A percentile compares a stretch with the other conserved stretches of the same genome.
These are phyloP conservation scores for Knipowitschia caucasica DNA, from an alignment of 2,797 vertebrate species.

Conservation along the genomic window DNA sequence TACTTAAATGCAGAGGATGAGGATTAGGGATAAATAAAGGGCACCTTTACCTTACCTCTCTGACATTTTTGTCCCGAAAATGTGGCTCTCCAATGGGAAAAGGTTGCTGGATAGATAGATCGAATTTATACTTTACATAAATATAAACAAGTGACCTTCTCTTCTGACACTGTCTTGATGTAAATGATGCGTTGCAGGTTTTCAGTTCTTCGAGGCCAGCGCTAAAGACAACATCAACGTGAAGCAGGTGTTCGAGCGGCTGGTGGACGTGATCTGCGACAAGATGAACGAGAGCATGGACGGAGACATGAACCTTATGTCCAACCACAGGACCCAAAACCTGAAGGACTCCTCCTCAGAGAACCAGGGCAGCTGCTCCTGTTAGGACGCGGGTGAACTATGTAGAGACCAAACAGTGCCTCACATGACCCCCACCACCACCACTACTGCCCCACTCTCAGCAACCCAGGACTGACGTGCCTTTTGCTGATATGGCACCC, in stretches of 20 bases:
- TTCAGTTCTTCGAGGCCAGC: slow-evolving; percentile 90
- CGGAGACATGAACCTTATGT: slow-evolving; percentile 52
- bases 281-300: slow-evolving; percentile 90
- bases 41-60: too few species aligned
- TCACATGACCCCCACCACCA: slow-evolving; percentile 26
- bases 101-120: too few species aligned
- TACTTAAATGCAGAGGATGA: too few species aligned
- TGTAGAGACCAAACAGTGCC: slow-evolving; percentile 40
- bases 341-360: slow-evolving; percentile 68
- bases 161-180: not conserved
- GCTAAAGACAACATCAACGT: slow-evolving; percentile 90
- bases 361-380: slow-evolving; percentile 75
- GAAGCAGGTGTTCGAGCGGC: slow-evolving; percentile 87
- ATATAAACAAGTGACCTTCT: too few species aligned
- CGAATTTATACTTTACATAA: too few species aligned
- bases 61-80: too few species aligned
- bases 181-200: slow-evolving; percentile 70
- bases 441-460: slow-evolving; percentile 12
- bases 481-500: not conserved
- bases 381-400: slow-evolving; percentile 58
- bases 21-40: too few species aligned
- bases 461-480: not conserved
- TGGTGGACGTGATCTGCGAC: slow-evolving; percentile 89
- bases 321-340: slow-evolving; percentile 70
- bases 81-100: too few species aligned